Base-by-base conservation (phyloP, 1,140 invertebrate genomes). In the Drosophila bifasciata region DNA sequence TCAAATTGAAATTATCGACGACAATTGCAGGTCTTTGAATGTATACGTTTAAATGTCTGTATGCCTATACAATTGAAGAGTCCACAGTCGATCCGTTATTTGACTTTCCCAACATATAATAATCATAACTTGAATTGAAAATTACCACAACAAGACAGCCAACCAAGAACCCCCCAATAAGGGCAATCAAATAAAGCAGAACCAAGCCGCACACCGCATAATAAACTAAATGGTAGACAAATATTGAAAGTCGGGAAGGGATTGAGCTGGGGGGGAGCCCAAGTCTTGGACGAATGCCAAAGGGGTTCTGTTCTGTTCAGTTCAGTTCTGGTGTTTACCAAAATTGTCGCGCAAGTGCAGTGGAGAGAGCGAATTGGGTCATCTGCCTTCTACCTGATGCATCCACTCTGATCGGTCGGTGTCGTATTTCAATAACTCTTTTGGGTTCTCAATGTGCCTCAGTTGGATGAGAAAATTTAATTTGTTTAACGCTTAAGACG, bases 221-320 rank as follows among this genome's bases (percentile, higher is more conserved):
- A 88, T 83, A 86, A 86, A 78, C 78, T 88, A 86, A 88, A 88
- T 86, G 83, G 74, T 83, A 78, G 83, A 83, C 83, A 88, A 88
- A 78, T 86, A 88, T 88, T 81, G 50, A 67, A 25, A 50, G 21
- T 6, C 7, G 2, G 17, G 16, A 56, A 43, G 21, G 9, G 11
- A 40, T 28, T 6, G 23, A 41, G 13, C 17, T 17, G 44, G 39
- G 60, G 44, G 39, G 60, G 45, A 15, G 51, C 21, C 19, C 21
- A 2, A 16, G 9, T 25, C 13, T 9, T 23, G 51, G 49, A 11
- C 16, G 23, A 21, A 25, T 41, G 69, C 55, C 15, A 25, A 11
- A 7, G 28, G 21, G 49, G 60, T 67, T 67, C 46, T 41, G 25
- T 28, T 28, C 8, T 28, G 7, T 28, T 28, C 5, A 1, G 25